Conservation (phyloP, 2,888 invertebrate species). For the Biston stratarius region DNA sequence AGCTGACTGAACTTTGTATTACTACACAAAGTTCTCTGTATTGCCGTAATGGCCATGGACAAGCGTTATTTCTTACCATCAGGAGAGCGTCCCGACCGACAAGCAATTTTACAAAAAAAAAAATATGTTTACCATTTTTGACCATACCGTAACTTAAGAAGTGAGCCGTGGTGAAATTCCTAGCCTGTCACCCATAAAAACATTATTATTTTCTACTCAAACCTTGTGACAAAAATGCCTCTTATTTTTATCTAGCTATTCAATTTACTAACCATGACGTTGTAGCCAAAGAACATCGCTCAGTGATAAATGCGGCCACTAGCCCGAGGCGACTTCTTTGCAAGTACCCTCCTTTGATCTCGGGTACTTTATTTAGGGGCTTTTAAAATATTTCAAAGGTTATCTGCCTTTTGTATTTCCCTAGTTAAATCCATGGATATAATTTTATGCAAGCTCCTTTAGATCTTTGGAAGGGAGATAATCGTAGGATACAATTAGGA, state of each 20-base stretch:
- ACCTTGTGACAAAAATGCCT: background rate
- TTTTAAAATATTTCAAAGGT: constrained; percentile 37
- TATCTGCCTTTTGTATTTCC: constrained; percentile 29
- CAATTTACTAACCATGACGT: constrained; percentile 37
- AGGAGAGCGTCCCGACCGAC: too few species aligned
- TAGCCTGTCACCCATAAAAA: too few species aligned
- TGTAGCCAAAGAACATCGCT: constrained; percentile 20
- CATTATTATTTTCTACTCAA: too few species aligned
- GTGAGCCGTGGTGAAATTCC: too few species aligned
- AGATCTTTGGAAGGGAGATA: constrained; percentile 26
- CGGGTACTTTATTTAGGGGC: constrained; percentile 34
- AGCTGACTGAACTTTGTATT: too few species aligned
- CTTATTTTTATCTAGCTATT: constrained; percentile 15
- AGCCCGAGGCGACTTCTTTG: constrained; percentile 36
- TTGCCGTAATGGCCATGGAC: too few species aligned
- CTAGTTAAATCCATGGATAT: constrained; percentile 27
- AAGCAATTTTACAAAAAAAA: too few species aligned
- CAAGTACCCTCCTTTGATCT: constrained; percentile 34
- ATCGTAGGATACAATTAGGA: constrained; percentile 27
- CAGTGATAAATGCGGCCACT: constrained; percentile 38
- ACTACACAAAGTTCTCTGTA: too few species aligned
- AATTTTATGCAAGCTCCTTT: constrained; percentile 28
- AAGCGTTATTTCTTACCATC: too few species aligned
- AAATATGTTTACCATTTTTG: too few species aligned
- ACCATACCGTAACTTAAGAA: too few species aligned